Evolutionary conservation across 2,888 invertebrate genomes (phyloP).

Genomic region (Epinotia demarniana): DNA sequence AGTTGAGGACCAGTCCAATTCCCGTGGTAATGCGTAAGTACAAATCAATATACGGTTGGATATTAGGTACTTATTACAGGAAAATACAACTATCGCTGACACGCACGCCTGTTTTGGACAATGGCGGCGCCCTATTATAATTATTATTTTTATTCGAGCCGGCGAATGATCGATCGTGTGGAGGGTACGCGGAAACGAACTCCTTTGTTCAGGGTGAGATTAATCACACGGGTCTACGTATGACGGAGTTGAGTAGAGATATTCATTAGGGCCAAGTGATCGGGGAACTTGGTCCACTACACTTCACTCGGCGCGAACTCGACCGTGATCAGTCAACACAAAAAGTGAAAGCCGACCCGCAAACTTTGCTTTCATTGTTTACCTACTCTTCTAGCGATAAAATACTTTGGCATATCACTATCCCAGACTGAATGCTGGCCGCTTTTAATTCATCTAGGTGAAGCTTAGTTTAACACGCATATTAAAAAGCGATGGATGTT

Average conservation of each 20-base stretch:
- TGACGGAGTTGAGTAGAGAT: slow-evolving; percentile 72
- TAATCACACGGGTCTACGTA: slow-evolving; percentile 75
- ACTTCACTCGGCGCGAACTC: slow-evolving; percentile 43
- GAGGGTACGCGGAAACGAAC: slow-evolving; percentile 74
- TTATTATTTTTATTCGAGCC: slow-evolving; percentile 82
- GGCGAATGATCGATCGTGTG: slow-evolving; percentile 78
- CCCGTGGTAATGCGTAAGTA: slow-evolving; percentile 26
- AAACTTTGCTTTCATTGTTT: slow-evolving; percentile 35
- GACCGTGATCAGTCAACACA: slow-evolving; percentile 51
- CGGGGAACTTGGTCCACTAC: slow-evolving; percentile 55
- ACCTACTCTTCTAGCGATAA: slow-evolving; percentile 20
- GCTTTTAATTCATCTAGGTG: background rate
- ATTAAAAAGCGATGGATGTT: background rate
- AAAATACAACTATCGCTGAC: slow-evolving; percentile 68
- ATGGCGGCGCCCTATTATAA: slow-evolving; percentile 76
- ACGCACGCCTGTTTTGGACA: slow-evolving; percentile 77
- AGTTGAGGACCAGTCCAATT: slow-evolving; percentile 13
- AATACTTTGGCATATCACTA: slow-evolving; percentile 1
- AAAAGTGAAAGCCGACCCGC: slow-evolving; percentile 43
- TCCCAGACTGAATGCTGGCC: background rate
- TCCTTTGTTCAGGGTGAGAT: slow-evolving; percentile 79
- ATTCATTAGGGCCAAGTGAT: slow-evolving; percentile 71
- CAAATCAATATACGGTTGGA: slow-evolving; percentile 39
- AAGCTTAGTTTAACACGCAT: background rate
- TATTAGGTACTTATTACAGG: slow-evolving; percentile 36